phyloP scores from a whole-genome alignment of 2,797 vertebrate species.

The Rhynchonycteris naso region DNA sequence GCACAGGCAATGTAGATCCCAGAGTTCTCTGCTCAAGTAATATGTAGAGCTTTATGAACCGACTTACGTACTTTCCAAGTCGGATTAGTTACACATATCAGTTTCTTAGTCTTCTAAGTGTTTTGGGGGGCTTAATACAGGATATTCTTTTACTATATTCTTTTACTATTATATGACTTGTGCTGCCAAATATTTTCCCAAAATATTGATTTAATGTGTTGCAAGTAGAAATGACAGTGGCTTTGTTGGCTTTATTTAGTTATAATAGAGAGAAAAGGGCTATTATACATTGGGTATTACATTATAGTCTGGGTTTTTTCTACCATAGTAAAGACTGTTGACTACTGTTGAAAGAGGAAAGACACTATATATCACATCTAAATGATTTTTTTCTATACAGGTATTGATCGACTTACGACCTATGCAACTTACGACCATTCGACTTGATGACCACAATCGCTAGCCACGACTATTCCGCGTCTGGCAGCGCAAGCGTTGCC shows the following conservation, averaged over 20 bases:
- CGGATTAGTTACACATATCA: neutral
- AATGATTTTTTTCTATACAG: slow-evolving; percentile 11
- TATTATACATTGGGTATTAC: neutral
- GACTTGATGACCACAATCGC: no score
- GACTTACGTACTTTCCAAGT: slow-evolving; percentile 13
- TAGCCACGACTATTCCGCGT: no score
- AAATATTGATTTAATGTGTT: neutral
- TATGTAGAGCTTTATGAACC: slow-evolving; percentile 52
- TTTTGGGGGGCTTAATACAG: neutral
- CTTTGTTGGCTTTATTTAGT: slow-evolving; percentile 15
- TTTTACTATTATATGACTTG: slow-evolving; percentile 6
- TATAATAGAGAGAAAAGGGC: neutral
- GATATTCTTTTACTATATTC: slow-evolving; percentile 25
- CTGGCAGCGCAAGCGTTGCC: no score
- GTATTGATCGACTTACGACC: no score
- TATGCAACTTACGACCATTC: no score
- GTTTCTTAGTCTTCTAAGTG: slow-evolving; percentile 34
- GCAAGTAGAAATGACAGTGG: neutral
- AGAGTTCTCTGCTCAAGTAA: neutral
- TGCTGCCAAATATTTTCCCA: neutral
- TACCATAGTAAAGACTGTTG: neutral
- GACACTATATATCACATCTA: neutral
- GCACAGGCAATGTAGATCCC: neutral
- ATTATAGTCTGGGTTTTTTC: slow-evolving; percentile 10
- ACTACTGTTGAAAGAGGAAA: neutral